Conservation (phyloP, 2,113 vertebrate species). For the Stegostoma tigrinum region DNA sequence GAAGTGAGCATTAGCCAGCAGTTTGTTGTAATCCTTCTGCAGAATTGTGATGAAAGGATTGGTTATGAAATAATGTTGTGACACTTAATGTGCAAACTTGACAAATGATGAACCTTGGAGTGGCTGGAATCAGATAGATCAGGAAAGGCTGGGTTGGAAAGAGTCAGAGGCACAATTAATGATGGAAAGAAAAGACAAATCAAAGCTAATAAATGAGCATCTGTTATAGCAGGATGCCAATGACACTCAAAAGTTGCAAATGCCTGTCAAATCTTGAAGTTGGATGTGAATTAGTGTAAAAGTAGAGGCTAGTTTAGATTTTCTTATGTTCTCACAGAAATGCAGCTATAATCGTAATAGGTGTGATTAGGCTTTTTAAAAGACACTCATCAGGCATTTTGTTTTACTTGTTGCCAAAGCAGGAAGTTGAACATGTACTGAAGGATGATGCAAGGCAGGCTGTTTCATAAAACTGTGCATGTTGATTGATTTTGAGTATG, state of each 20-base stretch:
- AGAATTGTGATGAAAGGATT: not conserved
- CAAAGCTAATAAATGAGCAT: not conserved
- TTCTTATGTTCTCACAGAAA: conserved; percentile 12
- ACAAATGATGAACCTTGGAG: not conserved
- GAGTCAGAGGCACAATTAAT: not conserved
- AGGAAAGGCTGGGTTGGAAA: not conserved
- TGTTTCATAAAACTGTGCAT: conserved; percentile 10
- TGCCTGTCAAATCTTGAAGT: not conserved
- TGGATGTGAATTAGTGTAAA: not conserved
- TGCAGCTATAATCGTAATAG: not conserved
- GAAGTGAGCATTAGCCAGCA: not conserved
- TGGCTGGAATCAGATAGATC: not conserved
- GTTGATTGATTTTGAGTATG: not conserved
- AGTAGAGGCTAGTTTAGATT: not conserved
- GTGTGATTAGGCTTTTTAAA: not conserved
- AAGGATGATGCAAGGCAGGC: conserved; percentile 16
- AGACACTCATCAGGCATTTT: not conserved
- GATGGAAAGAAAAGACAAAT: not conserved
- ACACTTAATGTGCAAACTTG: not conserved
- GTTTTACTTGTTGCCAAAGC: conserved; percentile 26
- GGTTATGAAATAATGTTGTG: not conserved
- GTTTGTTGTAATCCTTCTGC: not conserved
- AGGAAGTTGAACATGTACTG: conserved; percentile 29
- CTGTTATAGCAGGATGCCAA: not conserved
- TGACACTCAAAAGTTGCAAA: not conserved